Percentiles rank a stretch among this genome's conserved stretches.
These are phyloP conservation scores for Cryptosula pallasiana DNA, from an alignment of 2,888 invertebrate genomes.

Conservation along the genomic window DNA sequence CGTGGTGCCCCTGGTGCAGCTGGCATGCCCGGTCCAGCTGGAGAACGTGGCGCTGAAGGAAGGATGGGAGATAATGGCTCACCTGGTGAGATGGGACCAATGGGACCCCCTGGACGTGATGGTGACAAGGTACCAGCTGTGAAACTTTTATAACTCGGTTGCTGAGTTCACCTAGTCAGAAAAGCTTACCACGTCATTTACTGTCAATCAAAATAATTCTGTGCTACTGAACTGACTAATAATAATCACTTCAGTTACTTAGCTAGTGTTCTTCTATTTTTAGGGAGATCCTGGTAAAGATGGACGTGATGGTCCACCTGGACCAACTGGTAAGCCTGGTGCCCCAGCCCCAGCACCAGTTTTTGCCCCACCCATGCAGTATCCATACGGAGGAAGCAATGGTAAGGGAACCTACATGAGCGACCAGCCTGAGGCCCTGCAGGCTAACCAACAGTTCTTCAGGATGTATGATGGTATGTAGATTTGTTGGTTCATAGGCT, in stretches of 20 bases:
- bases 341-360: slow-evolving; percentile 11
- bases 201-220: no score
- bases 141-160: no score
- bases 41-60: slow-evolving; percentile 22
- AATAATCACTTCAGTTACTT: no score
- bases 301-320: not conserved
- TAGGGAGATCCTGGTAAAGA: slow-evolving; percentile 24
- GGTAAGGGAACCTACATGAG: not conserved
- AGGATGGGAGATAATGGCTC: slow-evolving; percentile 3
- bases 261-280: no score
- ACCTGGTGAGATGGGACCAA: slow-evolving; percentile 12
- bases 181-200: no score
- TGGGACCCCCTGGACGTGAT: slow-evolving; percentile 22
- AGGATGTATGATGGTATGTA: slow-evolving; percentile 22
- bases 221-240: no score
- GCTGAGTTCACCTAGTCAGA: no score
- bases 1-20: not conserved
- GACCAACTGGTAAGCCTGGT: not conserved
- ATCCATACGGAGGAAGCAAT: not conserved
- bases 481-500: not conserved
- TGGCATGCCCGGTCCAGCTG: slow-evolving; percentile 23
- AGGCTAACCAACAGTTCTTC: slow-evolving; percentile 4
- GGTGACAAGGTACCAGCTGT: slow-evolving; percentile 20
- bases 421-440: slow-evolving; percentile 12
- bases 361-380: slow-evolving; percentile 19